Evolutionary conservation across 2,888 invertebrate species (phyloP).

Genomic region (Platyscelio sp.): DNA sequence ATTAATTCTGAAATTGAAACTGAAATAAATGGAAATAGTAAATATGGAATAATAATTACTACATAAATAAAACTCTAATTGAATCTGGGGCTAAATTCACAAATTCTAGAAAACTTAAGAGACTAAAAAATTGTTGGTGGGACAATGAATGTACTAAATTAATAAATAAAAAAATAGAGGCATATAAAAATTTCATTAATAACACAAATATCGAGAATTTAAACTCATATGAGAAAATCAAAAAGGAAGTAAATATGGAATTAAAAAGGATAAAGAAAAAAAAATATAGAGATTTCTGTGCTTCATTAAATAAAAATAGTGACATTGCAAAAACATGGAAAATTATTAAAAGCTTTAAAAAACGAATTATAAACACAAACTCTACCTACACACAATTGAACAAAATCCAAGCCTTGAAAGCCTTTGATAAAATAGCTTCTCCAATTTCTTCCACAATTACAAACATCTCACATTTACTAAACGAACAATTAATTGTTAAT

Average conservation of each 20-base stretch:
- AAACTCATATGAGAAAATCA: background rate
- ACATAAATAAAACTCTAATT: background rate
- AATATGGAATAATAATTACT: background rate
- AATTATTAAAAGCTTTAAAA: slow-evolving; percentile 6
- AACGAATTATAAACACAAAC: background rate
- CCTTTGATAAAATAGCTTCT: background rate
- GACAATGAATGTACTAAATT: background rate
- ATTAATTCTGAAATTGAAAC: too few relatives aligned
- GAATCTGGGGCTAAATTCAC: background rate
- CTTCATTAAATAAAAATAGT: background rate
- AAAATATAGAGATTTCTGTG: slow-evolving; percentile 5
- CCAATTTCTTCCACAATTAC: background rate
- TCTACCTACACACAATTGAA: background rate
- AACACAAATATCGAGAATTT: background rate
- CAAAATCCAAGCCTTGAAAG: background rate
- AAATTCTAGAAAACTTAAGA: background rate
- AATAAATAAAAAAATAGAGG: background rate
- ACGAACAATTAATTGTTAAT: background rate
- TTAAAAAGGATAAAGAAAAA: slow-evolving; percentile 10
- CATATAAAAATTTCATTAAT: background rate
- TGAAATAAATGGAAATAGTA: too few relatives aligned
- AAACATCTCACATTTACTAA: background rate
- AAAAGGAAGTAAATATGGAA: background rate
- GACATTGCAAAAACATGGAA: background rate
- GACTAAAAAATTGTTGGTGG: background rate